Percentiles rank a stretch among this genome's conserved stretches.
These are phyloP conservation scores for Parotia lawesii DNA, from an alignment of 2,113 vertebrate genomes.

Conservation along the genomic window DNA sequence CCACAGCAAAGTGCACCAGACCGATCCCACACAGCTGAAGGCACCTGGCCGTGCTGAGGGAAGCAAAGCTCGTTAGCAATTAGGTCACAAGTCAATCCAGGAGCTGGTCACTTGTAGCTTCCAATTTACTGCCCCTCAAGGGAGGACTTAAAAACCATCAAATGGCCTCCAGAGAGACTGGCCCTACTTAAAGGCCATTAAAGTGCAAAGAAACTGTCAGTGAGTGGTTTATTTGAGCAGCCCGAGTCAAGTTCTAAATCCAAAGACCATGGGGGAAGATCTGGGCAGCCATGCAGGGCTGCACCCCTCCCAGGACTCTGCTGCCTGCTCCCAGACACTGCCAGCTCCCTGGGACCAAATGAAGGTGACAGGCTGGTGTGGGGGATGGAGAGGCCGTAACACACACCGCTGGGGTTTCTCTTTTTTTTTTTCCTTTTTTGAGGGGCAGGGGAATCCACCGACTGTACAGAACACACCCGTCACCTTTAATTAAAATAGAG, in stretches of 20 bases:
- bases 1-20: background rate
- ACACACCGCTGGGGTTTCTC: background rate
- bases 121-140: background rate
- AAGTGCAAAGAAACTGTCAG: background rate
- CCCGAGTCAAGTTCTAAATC: accelerated
- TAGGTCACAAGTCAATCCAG: constrained; percentile 5
- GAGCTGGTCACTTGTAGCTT: background rate
- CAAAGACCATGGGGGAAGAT: background rate
- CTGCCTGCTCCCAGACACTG: background rate
- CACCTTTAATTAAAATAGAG: constrained; percentile 83
- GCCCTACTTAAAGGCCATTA: background rate
- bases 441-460: background rate
- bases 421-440: background rate
- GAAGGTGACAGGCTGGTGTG: accelerated
- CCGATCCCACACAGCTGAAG: background rate
- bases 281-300: background rate
- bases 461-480: constrained; percentile 43
- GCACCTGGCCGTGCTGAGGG: background rate
- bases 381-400: background rate
- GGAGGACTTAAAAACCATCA: background rate
- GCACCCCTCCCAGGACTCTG: background rate
- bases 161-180: background rate
- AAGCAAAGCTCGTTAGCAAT: background rate
- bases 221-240: background rate
- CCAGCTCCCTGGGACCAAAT: background rate